These are phyloP conservation scores for Anolis sagrei DNA, from an alignment of 2,113 vertebrate genomes.

Conservation along the genomic window DNA sequence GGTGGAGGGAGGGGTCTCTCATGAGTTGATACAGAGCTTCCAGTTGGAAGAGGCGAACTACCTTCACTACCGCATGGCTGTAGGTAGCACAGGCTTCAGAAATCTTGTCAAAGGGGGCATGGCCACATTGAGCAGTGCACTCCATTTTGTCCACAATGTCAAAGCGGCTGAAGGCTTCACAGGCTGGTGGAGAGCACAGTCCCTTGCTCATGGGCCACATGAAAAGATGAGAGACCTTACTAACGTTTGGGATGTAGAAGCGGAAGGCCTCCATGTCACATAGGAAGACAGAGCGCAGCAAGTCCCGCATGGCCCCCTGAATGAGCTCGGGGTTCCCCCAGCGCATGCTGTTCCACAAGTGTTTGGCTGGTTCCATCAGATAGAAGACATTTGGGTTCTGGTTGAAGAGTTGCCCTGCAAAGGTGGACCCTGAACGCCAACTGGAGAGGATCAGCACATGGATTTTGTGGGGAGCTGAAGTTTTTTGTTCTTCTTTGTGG, in stretches of 20 bases:
- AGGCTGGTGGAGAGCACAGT: constrained; percentile 4
- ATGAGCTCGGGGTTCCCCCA: neutral
- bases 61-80: constrained; percentile 28
- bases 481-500: neutral
- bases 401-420: constrained; percentile 70
- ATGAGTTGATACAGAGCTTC: constrained; percentile 12
- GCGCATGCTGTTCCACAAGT: constrained; percentile 43
- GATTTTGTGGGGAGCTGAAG: neutral
- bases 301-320: constrained; percentile 3
- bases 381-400: constrained; percentile 74
- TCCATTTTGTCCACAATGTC: neutral
- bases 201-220: constrained; percentile 14
- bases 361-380: constrained; percentile 70
- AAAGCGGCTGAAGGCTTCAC: neutral
- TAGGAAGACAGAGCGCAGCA: constrained; percentile 21
- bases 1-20: constrained; percentile 5
- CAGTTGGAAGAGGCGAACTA: neutral
- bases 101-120: neutral
- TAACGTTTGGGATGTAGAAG: neutral
- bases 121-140: neutral
- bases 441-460: constrained; percentile 66
- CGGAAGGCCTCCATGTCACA: constrained; percentile 4
- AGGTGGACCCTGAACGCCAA: constrained; percentile 70
- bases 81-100: constrained; percentile 12
- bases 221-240: neutral